Percentiles rank a stretch among this genome's conserved stretches.
Conservation (phyloP, 2,888 invertebrate genomes). For the Eilema caniola region DNA sequence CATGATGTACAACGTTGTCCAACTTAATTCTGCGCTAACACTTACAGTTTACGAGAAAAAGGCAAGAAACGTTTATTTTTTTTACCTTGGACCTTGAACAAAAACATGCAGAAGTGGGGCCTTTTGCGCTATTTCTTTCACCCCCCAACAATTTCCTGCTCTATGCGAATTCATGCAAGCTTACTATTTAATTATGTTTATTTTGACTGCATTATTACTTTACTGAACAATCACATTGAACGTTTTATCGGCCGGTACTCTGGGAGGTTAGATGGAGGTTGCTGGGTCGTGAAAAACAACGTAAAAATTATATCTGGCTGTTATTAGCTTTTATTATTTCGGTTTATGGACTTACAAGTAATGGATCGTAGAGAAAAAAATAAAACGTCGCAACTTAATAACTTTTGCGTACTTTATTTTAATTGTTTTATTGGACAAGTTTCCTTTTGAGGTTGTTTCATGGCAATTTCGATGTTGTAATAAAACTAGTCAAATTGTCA, state of each 20-base stretch:
- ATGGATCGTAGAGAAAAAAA: constrained; percentile 4
- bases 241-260: constrained; percentile 11
- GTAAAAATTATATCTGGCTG: constrained; percentile 19
- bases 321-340: constrained; percentile 36
- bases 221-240: constrained; percentile 30
- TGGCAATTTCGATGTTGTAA: not conserved
- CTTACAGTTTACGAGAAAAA: no score
- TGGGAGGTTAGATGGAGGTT: constrained; percentile 23
- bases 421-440: constrained; percentile 13
- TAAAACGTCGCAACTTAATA: constrained; percentile 8
- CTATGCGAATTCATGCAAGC: no score
- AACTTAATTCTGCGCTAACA: no score
- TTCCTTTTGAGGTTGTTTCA: not conserved
- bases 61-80: no score
- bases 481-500: not conserved
- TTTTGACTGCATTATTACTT: no score
- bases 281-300: constrained; percentile 33
- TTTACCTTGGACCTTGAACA: no score
- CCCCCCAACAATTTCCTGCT: no score
- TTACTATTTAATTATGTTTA: no score
- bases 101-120: no score
- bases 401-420: not conserved
- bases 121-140: no score
- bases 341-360: constrained; percentile 4
- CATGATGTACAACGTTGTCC: no score